Evolutionary conservation across 2,797 vertebrate genomes (phyloP), one percentile per base, ranked within the genome.

Genomic region (Hydrophis major): DNA sequence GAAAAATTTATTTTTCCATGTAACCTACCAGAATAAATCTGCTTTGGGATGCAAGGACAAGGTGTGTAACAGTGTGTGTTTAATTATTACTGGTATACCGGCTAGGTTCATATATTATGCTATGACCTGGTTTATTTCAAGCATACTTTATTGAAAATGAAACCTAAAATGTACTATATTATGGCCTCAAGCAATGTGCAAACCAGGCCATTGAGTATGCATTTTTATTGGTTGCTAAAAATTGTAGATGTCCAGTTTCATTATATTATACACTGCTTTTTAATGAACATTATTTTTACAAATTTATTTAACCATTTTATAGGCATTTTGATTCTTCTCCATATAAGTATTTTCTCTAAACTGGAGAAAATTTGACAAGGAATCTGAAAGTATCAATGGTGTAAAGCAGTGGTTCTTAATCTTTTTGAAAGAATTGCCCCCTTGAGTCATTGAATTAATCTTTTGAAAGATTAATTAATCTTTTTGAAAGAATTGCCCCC

Each of bases 261-360:
- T 91, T 96, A 93, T 61, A 92, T 95, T 96, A 94, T 93, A 94
- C 95, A 95, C 91, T 74, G 87, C 89, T 88, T 97, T 88, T 96
- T 95, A 59, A 95, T 27, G 69, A 95, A 94, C 94, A 95, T 96
- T 94, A 95, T 95, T 93, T 56, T 96, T 95, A 97, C 94, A 89
- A 94, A 78, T 69, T 91, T 94, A 22, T 93, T 95, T 93, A 56
- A 66, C 47, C 95, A 92, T 78, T 94, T 20, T 92, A 90, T 88
- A 88, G 91, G 90, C 93, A 87, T 95, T 97, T 92, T 90, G 95
- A 93, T 92, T 96, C 95, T 94, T 90, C 95, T 96, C 94, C 91
- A 94, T 92, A 92, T 93, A 92, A 96, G 95, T 50, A 89, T 93
- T 94, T 92, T 55, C 53, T 63, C 86, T 94, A 55, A 66, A 92